Evolutionary conservation across 2,888 invertebrate genomes (phyloP).

Genomic region (Slavum lentiscoides): DNA sequence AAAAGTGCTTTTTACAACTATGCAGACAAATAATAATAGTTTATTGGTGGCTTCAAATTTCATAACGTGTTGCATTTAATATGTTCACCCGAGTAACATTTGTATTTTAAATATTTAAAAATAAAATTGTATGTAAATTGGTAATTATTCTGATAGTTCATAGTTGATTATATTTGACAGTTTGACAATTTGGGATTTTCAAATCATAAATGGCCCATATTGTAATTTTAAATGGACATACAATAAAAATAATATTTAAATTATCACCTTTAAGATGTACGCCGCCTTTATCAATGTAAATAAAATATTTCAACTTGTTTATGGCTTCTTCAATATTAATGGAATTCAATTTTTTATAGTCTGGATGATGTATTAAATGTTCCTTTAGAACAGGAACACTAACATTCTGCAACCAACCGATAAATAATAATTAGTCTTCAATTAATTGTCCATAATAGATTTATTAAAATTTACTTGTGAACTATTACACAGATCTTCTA

Average conservation of each 20-base stretch:
- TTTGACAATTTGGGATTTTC: too few species aligned
- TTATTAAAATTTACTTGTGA: constrained; percentile 10
- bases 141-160: too few species aligned
- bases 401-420: constrained; percentile 5
- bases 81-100: too few species aligned
- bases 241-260: background rate
- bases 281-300: constrained; percentile 30
- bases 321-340: constrained; percentile 23
- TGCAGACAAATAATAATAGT: too few species aligned
- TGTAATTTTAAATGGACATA: too few species aligned
- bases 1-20: too few species aligned
- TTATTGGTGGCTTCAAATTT: too few species aligned
- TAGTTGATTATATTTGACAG: too few species aligned
- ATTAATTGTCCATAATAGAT: background rate
- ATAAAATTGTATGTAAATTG: too few species aligned
- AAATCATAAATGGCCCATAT: background rate
- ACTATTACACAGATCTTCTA: background rate
- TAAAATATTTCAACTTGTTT: constrained; percentile 38
- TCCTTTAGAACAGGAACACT: background rate
- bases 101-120: too few species aligned
- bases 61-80: too few species aligned
- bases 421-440: background rate
- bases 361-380: constrained; percentile 22
- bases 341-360: constrained; percentile 19
- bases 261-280: constrained; percentile 40